phyloP scores from a whole-genome alignment of 2,888 invertebrate species.

The Himalopsyche anomala region DNA sequence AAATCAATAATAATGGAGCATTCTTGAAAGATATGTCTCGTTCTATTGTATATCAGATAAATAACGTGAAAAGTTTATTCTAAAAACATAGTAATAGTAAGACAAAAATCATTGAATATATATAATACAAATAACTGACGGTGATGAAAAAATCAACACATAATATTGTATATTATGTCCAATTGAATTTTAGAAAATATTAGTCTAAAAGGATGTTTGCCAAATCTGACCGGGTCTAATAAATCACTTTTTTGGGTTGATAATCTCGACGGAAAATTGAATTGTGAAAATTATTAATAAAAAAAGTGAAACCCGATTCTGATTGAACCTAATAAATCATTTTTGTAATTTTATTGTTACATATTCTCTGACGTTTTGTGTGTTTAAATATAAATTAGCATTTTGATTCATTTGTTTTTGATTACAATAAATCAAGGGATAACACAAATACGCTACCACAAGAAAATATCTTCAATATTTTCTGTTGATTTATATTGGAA shows the following conservation, averaged over 20 bases:
- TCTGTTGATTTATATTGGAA: too few relatives aligned
- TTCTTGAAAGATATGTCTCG: too few relatives aligned
- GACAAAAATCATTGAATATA: too few relatives aligned
- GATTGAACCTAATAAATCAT: not conserved
- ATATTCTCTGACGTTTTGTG: conserved; percentile 2
- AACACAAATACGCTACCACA: not conserved
- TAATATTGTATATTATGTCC: too few relatives aligned
- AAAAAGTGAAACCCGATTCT: not conserved
- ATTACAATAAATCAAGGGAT: conserved; percentile 31
- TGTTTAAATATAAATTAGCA: conserved; percentile 4
- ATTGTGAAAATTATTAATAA: not conserved
- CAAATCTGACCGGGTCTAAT: not conserved
- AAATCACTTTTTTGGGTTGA: not conserved
- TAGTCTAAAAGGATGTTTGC: not conserved
- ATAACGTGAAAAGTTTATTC: too few relatives aligned
- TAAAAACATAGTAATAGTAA: too few relatives aligned
- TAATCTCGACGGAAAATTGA: not conserved
- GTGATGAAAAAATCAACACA: too few relatives aligned
- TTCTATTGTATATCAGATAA: too few relatives aligned
- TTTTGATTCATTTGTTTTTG: not conserved
- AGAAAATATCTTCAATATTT: too few relatives aligned
- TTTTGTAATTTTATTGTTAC: not conserved
- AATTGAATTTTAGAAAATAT: not conserved
- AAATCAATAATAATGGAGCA: too few relatives aligned
- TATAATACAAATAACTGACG: too few relatives aligned